These are phyloP conservation scores for Trinectes maculatus DNA, from an alignment of 2,113 vertebrate species.

Conservation along the genomic window DNA sequence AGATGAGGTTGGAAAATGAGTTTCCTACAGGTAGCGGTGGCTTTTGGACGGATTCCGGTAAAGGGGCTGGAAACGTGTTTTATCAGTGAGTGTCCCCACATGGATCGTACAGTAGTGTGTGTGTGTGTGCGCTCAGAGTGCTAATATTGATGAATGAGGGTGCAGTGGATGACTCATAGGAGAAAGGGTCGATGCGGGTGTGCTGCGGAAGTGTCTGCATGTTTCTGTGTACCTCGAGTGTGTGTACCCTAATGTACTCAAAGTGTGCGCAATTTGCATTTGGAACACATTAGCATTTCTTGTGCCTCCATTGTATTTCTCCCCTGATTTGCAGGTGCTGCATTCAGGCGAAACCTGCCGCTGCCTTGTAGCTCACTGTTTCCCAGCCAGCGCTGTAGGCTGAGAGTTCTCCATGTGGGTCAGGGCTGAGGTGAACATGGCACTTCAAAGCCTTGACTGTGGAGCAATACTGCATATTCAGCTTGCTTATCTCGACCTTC, in stretches of 20 bases:
- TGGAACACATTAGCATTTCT: conserved; percentile 19
- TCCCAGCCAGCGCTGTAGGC: not conserved
- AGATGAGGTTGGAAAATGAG: not conserved
- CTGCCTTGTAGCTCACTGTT: not conserved
- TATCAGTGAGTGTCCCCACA: not conserved
- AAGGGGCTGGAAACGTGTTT: not conserved
- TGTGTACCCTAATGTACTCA: conserved; percentile 17
- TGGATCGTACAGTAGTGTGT: not conserved
- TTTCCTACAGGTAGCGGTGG: no score
- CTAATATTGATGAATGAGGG: conserved; percentile 75
- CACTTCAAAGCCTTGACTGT: conserved; percentile 44
- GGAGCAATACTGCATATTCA: conserved; percentile 54
- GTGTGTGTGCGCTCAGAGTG: conserved; percentile 15
- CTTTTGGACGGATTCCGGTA: no score
- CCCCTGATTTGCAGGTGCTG: not conserved
- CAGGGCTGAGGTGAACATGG: conserved; percentile 45
- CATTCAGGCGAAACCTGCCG: not conserved
- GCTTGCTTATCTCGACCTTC: conserved; percentile 37
- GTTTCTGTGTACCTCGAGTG: not conserved
- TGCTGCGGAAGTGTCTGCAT: conserved; percentile 1
- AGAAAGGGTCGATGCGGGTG: conserved; percentile 50
- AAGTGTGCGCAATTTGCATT: conserved; percentile 32
- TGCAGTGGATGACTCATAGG: conserved; percentile 58
- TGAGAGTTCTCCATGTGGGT: conserved; percentile 25
- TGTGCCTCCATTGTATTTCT: not conserved